Conservation (phyloP, 2,888 invertebrate genomes). For the Spicauda simplicius region DNA sequence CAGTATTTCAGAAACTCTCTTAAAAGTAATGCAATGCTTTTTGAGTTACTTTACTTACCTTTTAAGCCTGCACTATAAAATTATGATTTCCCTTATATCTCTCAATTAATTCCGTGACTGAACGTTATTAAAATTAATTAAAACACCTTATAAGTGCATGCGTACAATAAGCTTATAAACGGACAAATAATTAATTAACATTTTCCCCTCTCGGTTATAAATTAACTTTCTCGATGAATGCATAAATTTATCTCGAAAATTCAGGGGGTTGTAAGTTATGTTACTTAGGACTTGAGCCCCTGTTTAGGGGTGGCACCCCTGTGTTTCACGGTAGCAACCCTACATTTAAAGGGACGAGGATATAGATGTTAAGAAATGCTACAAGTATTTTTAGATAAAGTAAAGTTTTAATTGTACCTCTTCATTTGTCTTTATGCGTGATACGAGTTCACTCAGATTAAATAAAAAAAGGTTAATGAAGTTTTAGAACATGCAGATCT, state of each 20-base stretch:
- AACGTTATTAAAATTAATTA: slow-evolving; percentile 26
- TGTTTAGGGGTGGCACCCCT: slow-evolving; percentile 18
- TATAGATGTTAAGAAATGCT: slow-evolving; percentile 12
- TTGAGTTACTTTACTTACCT: no score
- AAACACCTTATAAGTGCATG: slow-evolving; percentile 2
- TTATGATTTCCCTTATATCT: neutral
- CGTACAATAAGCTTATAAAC: slow-evolving; percentile 14
- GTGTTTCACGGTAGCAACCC: slow-evolving; percentile 28
- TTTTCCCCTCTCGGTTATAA: slow-evolving; percentile 17
- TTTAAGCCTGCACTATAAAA: no score
- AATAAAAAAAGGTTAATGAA: no score
- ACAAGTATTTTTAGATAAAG: neutral
- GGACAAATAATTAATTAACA: slow-evolving; percentile 28
- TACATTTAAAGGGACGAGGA: slow-evolving; percentile 28
- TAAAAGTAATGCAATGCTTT: no score
- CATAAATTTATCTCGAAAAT: slow-evolving; percentile 53
- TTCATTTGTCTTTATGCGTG: no score
- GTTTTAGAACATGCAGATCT: no score
- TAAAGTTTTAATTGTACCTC: no score
- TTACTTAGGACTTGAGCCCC: slow-evolving; percentile 16
- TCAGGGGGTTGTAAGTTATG: slow-evolving; percentile 50
- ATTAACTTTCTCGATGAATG: slow-evolving; percentile 28
- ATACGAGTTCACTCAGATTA: no score
- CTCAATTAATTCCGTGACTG: slow-evolving; percentile 3
- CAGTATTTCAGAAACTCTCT: no score